A percentile compares a stretch with the other conserved stretches of the same genome.
Conservation (phyloP, 2,113 vertebrate species). For the Bujurquina vittata region DNA sequence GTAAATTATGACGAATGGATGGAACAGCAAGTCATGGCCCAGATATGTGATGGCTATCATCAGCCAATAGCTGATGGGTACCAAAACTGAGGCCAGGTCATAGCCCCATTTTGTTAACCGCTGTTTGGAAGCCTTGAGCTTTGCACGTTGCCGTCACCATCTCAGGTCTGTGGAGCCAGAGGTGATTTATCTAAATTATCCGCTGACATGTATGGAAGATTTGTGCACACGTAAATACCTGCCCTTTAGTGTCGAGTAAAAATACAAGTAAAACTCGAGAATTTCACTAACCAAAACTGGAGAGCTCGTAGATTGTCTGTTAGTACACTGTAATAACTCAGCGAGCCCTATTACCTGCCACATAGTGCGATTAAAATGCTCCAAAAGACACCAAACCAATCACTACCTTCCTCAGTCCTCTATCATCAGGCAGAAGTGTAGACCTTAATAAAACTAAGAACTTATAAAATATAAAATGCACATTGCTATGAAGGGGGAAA, state of each 20-base stretch:
- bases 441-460: not conserved
- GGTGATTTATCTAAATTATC: not conserved
- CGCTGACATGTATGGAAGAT: not conserved
- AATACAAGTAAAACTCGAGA: not conserved
- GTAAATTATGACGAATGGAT: not conserved
- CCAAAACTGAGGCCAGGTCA: not conserved
- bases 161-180: not conserved
- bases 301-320: not conserved
- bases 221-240: not conserved
- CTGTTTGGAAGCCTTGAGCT: not conserved
- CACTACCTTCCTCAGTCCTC: rapidly evolving
- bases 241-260: not conserved
- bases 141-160: not conserved
- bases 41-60: not conserved
- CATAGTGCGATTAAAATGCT: not conserved
- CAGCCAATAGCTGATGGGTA: not conserved
- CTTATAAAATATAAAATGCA: not conserved
- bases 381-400: not conserved
- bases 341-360: not conserved
- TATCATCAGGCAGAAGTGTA: not conserved
- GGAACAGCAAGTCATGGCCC: not conserved
- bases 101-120: rapidly evolving
- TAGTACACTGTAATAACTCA: not conserved
- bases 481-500: not conserved
- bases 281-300: not conserved